These are phyloP conservation scores for Fragum sueziense DNA, from an alignment of 2,888 invertebrate genomes.

Conservation along the genomic window DNA sequence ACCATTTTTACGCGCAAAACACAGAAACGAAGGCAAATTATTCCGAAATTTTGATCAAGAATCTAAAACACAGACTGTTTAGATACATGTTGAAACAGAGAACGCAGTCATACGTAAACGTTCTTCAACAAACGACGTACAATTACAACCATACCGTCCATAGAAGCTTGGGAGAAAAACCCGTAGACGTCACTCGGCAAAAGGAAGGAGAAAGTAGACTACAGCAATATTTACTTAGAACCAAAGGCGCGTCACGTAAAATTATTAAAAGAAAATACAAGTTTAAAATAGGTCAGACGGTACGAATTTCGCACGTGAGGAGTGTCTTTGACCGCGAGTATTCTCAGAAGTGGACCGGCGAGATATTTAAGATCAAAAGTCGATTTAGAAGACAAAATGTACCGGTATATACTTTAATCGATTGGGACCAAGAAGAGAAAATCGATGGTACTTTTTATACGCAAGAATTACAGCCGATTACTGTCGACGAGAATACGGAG, in stretches of 20 bases:
- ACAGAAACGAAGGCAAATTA: conserved; percentile 50
- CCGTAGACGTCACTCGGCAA: conserved; percentile 15
- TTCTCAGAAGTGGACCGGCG: conserved; percentile 45
- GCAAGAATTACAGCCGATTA: conserved; percentile 34
- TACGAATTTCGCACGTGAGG: conserved; percentile 37
- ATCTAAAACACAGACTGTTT: conserved; percentile 42
- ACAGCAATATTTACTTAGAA: conserved; percentile 35
- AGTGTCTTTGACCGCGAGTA: conserved; percentile 40
- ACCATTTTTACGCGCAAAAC: conserved; percentile 36
- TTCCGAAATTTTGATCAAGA: conserved; percentile 39
- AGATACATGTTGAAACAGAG: conserved; percentile 37
- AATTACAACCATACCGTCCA: conserved; percentile 40
- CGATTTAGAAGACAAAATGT: conserved; percentile 32
- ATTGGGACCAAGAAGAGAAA: conserved; percentile 38
- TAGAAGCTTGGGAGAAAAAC: conserved; percentile 33
- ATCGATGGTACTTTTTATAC: conserved; percentile 49
- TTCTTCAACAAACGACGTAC: conserved; percentile 13
- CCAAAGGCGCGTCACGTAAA: neutral
- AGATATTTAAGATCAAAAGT: conserved; percentile 36
- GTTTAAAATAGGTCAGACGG: conserved; percentile 39
- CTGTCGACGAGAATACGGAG: conserved; percentile 25
- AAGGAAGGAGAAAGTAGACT: conserved; percentile 34
- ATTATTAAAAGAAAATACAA: neutral
- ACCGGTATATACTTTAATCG: conserved; percentile 30
- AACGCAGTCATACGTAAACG: conserved; percentile 24